phyloP scores from a whole-genome alignment of 2,888 invertebrate species.

The Erannis defoliaria region DNA sequence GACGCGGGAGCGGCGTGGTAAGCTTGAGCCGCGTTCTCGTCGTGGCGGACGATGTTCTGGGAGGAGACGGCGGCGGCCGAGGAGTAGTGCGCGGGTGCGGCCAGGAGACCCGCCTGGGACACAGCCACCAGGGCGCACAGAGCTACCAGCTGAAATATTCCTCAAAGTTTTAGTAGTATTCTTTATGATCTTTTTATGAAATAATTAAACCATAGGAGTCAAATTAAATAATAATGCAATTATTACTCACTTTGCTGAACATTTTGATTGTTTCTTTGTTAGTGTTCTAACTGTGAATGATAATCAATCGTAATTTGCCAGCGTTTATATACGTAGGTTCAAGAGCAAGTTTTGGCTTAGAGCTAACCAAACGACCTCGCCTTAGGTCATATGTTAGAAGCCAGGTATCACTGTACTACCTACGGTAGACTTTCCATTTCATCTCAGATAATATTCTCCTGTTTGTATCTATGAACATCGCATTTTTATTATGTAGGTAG shows the following conservation, averaged over 20 bases:
- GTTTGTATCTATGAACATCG: too few relatives aligned
- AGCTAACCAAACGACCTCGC: conserved; percentile 57
- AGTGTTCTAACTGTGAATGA: conserved; percentile 54
- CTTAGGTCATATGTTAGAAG: conserved; percentile 51
- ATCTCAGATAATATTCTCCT: too few relatives aligned
- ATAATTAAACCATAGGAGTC: background rate
- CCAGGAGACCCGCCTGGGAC: conserved; percentile 58
- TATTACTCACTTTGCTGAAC: conserved; percentile 68
- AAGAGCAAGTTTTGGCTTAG: conserved; percentile 43
- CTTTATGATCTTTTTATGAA: background rate
- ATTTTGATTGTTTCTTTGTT: conserved; percentile 59
- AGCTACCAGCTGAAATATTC: conserved; percentile 58
- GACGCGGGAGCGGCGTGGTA: conserved; percentile 50
- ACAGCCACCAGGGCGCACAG: conserved; percentile 52
- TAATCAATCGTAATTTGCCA: conserved; percentile 38
- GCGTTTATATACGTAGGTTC: conserved; percentile 54
- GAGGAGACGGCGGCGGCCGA: conserved; percentile 68
- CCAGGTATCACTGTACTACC: conserved; percentile 32
- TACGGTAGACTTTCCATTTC: conserved; percentile 40
- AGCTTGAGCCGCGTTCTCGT: conserved; percentile 57
- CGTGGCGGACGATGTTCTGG: conserved; percentile 71
- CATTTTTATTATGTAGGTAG: too few relatives aligned
- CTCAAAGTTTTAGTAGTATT: background rate
- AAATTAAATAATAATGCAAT: background rate
- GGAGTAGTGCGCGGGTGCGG: conserved; percentile 70